A percentile compares a stretch with the other conserved stretches of the same genome.
Conservation (phyloP, 2,113 vertebrate species). For the Tragelaphus buxtoni region DNA sequence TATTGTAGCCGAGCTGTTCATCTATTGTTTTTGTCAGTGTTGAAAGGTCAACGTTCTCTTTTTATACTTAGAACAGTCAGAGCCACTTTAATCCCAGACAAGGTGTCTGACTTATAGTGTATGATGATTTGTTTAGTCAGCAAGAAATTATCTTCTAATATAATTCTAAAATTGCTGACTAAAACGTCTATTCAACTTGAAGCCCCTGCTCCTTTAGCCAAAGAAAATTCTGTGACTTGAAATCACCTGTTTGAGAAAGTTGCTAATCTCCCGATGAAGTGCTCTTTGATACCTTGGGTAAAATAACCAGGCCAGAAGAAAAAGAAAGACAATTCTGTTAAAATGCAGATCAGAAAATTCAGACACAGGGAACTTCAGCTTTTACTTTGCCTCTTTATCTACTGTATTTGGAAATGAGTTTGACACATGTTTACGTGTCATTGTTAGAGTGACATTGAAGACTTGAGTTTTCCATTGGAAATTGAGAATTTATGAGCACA, state of each 20-base stretch:
- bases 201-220: neutral
- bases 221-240: neutral
- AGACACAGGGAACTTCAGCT: neutral
- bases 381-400: neutral
- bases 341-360: neutral
- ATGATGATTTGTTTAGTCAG: constrained; percentile 66
- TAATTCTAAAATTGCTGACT: constrained; percentile 51
- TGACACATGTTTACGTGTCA: accelerated
- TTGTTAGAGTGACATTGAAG: neutral
- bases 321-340: neutral
- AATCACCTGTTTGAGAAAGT: neutral
- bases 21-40: constrained; percentile 57
- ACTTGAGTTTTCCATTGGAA: neutral
- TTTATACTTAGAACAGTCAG: constrained; percentile 35
- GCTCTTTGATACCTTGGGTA: too few species aligned
- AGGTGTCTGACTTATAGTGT: constrained; percentile 47
- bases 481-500: neutral
- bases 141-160: constrained; percentile 71
- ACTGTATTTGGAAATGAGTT: neutral
- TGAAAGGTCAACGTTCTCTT: constrained; percentile 63
- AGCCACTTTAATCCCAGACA: constrained; percentile 25
- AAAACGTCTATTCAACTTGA: constrained; percentile 13
- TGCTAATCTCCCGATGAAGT: neutral
- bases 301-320: neutral
- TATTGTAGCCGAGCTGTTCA: constrained; percentile 44